Conservation (phyloP, 2,888 invertebrate genomes). For the Metalampra italica region DNA sequence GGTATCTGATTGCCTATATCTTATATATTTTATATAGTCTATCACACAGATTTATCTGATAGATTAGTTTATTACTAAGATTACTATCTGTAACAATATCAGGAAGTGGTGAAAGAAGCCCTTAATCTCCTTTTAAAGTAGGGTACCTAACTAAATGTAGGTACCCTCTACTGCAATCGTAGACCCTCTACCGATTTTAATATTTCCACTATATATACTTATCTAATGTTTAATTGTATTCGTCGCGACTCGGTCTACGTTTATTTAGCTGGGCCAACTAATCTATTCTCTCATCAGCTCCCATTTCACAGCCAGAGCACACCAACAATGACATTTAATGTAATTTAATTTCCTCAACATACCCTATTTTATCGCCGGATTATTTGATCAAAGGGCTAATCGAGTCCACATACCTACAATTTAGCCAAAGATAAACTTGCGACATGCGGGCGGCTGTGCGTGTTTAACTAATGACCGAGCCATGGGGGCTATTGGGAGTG, state of each 20-base stretch:
- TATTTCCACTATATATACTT: too few relatives aligned
- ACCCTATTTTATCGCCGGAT: constrained; percentile 72
- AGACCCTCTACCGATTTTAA: too few relatives aligned
- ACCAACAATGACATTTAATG: constrained; percentile 66
- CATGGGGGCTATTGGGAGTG: constrained; percentile 47
- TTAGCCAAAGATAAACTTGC: constrained; percentile 77
- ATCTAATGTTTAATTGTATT: too few relatives aligned
- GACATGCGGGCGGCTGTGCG: constrained; percentile 76
- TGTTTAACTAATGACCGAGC: constrained; percentile 78
- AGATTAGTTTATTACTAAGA: too few relatives aligned
- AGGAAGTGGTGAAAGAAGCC: too few relatives aligned
- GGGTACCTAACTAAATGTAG: too few relatives aligned
- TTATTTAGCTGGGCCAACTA: constrained; percentile 5
- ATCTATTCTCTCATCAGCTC: constrained; percentile 9
- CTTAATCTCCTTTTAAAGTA: too few relatives aligned
- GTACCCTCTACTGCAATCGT: too few relatives aligned
- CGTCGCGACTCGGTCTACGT: background rate
- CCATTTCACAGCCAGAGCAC: constrained; percentile 39
- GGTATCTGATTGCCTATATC: too few relatives aligned
- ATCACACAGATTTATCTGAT: too few relatives aligned
- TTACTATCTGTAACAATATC: too few relatives aligned
- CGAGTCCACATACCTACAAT: constrained; percentile 75
- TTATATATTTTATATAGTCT: too few relatives aligned
- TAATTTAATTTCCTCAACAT: constrained; percentile 73
- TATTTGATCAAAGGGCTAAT: constrained; percentile 79